Evolutionary conservation across 2,888 invertebrate species (phyloP).

Genomic region (Chymomyza caudatula): DNA sequence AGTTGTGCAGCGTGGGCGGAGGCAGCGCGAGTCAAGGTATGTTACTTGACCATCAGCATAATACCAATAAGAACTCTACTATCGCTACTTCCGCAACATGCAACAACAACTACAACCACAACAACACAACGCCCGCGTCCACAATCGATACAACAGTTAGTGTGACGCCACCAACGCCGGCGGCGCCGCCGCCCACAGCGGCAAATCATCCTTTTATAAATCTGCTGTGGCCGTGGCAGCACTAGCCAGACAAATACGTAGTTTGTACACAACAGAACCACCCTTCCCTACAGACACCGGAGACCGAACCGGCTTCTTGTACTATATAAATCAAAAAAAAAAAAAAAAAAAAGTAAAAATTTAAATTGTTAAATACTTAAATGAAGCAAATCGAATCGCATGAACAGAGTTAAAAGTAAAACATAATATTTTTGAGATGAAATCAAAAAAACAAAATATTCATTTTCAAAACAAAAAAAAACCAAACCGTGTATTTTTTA

Average conservation of each 20-base stretch:
- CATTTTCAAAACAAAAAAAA: conserved; percentile 63
- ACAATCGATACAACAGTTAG: conserved; percentile 51
- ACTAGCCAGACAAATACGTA: conserved; percentile 36
- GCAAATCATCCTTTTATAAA: conserved; percentile 75
- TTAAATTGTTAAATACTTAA: conserved; percentile 16
- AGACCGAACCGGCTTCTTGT: conserved; percentile 13
- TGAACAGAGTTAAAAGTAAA: background rate
- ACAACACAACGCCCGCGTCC: conserved; percentile 57
- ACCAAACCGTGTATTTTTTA: conserved; percentile 68
- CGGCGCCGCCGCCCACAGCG: conserved; percentile 58
- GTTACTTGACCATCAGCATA: conserved; percentile 77
- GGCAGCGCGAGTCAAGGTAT: conserved; percentile 74
- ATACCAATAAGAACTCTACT: conserved; percentile 74
- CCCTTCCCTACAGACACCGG: conserved; percentile 19
- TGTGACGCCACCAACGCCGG: conserved; percentile 44
- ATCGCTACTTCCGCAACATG: conserved; percentile 67
- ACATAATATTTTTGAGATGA: conserved; percentile 63
- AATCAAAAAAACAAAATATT: conserved; percentile 47
- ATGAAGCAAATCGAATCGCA: background rate
- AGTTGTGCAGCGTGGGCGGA: conserved; percentile 55
- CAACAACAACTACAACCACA: conserved; percentile 68
- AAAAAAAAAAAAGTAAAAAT: conserved; percentile 20
- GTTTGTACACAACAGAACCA: conserved; percentile 23
- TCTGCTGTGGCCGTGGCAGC: conserved; percentile 76
- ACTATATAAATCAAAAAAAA: conserved; percentile 21